Evolutionary conservation across 2,888 invertebrate species (phyloP), one percentile per base, ranked within the genome.

Genomic region (Drosophila rubida): DNA sequence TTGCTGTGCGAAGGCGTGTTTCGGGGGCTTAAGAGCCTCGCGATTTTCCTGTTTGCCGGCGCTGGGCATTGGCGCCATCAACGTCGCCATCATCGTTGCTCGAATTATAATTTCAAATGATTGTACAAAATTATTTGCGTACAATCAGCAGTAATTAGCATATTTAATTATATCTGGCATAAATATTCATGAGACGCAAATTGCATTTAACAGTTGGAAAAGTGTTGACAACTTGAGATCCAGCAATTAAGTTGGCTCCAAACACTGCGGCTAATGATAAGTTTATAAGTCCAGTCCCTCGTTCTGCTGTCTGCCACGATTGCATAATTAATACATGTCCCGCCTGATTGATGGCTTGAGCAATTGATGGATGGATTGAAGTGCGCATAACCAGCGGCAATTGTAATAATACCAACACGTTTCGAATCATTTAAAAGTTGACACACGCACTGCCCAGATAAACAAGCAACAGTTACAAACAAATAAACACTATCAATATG

Each of bases 91-190:
- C 32, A 32, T 11, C 32, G 32, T n/a, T 37, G 49, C 46, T 37
- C 16, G 53, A 74, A 86, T 85, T 85, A 85, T 82, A 86, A 86
- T 85, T 85, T 86, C 86, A 86, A 85, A 85, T 83, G 82, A 81
- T 85, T 85, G 83, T 84, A 79, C 81, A 78, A 78, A 76, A 76
- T 78, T 70, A 79, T 79, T 79, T 78, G 76, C 69, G 75, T 84
- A 85, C 85, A 85, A 85, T 85, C 84, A 85, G 86, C 77, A 74
- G 76, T 82, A 86, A 85, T 85, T 85, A 80, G 82, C 84, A 85
- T 85, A 78, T 85, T 86, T 82, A 85, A 85, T 85, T 85, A 81
- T 76, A 76, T 81, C 66, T 60, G 48, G 64, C 76, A 85, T 84
- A 85, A 85, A 84, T 84, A 84, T 84, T 85, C 84, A 84, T 84